A percentile compares a stretch with the other conserved stretches of the same genome.
Conservation (phyloP, 2,888 invertebrate genomes). For the Galerucella nymphaeae region DNA sequence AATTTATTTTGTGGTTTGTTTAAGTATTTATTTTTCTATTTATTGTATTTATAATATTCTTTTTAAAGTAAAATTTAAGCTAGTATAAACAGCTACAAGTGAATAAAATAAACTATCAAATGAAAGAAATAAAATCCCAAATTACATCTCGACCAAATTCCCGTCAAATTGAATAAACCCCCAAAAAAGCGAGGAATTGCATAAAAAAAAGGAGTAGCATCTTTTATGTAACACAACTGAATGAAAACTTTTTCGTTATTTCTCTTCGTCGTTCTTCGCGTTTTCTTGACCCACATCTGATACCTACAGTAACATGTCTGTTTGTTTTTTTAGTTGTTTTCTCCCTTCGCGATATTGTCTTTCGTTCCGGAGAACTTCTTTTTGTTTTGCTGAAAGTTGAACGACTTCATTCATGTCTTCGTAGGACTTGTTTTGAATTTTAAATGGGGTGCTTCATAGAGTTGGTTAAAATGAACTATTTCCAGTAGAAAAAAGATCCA, state of each 20-base stretch:
- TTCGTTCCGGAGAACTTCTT: slow-evolving; percentile 46
- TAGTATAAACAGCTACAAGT: not conserved
- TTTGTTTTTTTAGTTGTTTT: slow-evolving; percentile 13
- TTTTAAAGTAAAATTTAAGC: too few species aligned
- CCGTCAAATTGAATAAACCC: slow-evolving; percentile 23
- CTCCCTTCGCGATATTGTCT: not conserved
- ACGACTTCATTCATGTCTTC: not conserved
- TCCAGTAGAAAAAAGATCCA: not conserved
- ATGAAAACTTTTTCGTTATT: slow-evolving; percentile 51
- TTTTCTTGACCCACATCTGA: slow-evolving; percentile 58
- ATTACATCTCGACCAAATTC: slow-evolving; percentile 3
- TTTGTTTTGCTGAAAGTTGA: slow-evolving; percentile 40
- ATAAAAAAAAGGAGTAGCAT: slow-evolving; percentile 17
- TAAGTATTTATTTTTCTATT: not conserved
- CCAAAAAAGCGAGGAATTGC: not conserved
- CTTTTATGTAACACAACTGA: slow-evolving; percentile 35
- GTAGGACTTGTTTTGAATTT: too few species aligned
- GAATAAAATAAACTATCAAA: not conserved
- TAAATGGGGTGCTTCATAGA: too few species aligned
- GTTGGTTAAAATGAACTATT: too few species aligned
- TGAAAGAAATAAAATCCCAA: slow-evolving; percentile 6
- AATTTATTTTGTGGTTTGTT: not conserved
- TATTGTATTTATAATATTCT: too few species aligned
- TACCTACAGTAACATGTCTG: slow-evolving; percentile 15
- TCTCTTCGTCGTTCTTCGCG: slow-evolving; percentile 54